phyloP scores from a whole-genome alignment of 1,140 invertebrate genomes.

The Prorops nasuta region DNA sequence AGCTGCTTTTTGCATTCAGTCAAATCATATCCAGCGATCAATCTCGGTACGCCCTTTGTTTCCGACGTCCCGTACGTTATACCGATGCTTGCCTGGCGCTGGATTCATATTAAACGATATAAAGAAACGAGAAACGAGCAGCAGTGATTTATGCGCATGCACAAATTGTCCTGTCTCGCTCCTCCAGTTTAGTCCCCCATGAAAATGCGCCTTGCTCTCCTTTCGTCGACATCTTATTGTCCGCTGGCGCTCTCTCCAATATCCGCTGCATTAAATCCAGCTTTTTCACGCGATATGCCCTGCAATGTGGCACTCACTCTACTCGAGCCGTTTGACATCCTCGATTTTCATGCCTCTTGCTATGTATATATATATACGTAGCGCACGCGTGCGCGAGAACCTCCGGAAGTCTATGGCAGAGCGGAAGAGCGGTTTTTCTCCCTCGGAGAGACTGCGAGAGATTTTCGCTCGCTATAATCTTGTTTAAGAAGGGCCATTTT shows the following conservation, averaged over 20 bases:
- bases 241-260: constrained; percentile 24
- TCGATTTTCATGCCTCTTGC: neutral
- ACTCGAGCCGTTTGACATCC: neutral
- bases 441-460: too few relatives aligned
- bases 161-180: constrained; percentile 52
- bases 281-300: constrained; percentile 22
- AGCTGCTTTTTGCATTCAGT: too few relatives aligned
- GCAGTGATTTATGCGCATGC: constrained; percentile 54
- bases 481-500: too few relatives aligned
- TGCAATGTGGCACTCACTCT: constrained; percentile 21
- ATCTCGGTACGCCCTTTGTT: constrained; percentile 43
- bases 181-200: too few relatives aligned
- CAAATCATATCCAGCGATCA: constrained; percentile 30
- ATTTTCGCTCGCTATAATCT: too few relatives aligned
- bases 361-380: too few relatives aligned
- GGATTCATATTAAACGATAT: constrained; percentile 52
- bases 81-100: constrained; percentile 27
- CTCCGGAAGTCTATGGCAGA: too few relatives aligned
- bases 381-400: too few relatives aligned
- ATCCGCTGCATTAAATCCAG: constrained; percentile 39
- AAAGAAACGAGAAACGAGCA: constrained; percentile 53
- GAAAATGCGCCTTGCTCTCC: constrained; percentile 24
- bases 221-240: constrained; percentile 33
- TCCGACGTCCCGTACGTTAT: constrained; percentile 36
- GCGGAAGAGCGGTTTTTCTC: too few relatives aligned